Evolutionary conservation across 1,140 invertebrate species (phyloP), one percentile per base, ranked within the genome.

Genomic region (Pseudomyrmex sp.): DNA sequence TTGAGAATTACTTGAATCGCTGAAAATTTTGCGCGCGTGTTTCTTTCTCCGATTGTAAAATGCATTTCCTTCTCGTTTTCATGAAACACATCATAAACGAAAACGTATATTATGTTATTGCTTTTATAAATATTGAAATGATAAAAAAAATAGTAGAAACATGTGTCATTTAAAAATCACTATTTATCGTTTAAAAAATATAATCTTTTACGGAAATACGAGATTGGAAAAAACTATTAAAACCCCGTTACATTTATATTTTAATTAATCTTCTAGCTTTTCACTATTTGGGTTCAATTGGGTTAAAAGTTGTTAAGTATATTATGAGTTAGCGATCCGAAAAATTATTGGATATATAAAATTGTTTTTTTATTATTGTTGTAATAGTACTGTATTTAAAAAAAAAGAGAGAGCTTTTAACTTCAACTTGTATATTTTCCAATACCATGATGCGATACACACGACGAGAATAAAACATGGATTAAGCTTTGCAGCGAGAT

Each of bases 401-500:
- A 35, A 35, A 35, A 18, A 35, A 35, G 0, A 23, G 7, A 46
- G 54, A 23, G 12, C 12, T 80, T 80, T 80, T 80, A 80, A 72
- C 54, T 18, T 70, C 8, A 18, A 58, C 52, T 72, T 68, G 75
- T 56, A 10, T 35, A 50, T 70, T 72, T 79, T 72, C 20, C 20
- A 18, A 54, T 65, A 76, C 61, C 7, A 35, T 48, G 54, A 70
- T 70, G 44, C 56, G 72, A 80, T 23, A 50, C n/a, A 12, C 44
- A 59, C 35, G 44, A 50, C 15, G 54, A 70, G 66, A 80, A 68
- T 77, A 56, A 80, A 80, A 20, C 66, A 68, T 4, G 66, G 76
- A 80, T 80, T 80, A 72, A 80, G 76, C 88, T 72, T 20, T 15
- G 52, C n/a, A 23, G 56, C 54, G 76, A 59, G 76, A 80, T 80